phyloP scores from a whole-genome alignment of 2,113 vertebrate species.

The Neoarius graeffei region DNA sequence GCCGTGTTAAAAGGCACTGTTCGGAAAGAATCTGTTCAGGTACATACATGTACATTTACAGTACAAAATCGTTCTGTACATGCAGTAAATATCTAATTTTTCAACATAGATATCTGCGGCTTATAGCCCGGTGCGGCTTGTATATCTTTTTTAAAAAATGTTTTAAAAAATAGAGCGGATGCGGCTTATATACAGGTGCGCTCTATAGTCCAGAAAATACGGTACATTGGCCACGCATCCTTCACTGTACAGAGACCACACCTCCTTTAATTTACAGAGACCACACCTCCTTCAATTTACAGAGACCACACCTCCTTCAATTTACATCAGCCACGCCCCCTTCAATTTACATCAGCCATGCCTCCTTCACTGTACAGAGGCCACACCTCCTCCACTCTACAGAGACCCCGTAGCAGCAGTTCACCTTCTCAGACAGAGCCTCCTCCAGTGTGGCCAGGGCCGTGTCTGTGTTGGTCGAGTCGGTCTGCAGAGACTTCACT shows the following conservation, averaged over 20 bases:
- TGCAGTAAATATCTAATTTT: too few relatives aligned
- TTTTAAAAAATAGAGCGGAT: too few relatives aligned
- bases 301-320: background rate
- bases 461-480: slow-evolving; percentile 99
- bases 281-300: background rate
- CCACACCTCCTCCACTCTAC: background rate
- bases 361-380: background rate
- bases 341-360: background rate
- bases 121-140: too few relatives aligned
- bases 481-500: slow-evolving; percentile 95
- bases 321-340: background rate
- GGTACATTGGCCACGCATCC: too few relatives aligned
- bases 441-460: slow-evolving; percentile 94
- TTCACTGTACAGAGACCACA: background rate
- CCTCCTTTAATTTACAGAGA: background rate
- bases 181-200: too few relatives aligned
- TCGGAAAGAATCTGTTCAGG: too few relatives aligned
- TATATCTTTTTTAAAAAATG: too few relatives aligned
- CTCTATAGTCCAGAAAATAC: too few relatives aligned
- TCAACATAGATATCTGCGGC: too few relatives aligned
- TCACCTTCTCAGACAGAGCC: slow-evolving; percentile 95
- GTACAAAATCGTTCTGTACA: too few relatives aligned
- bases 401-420: background rate
- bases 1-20: too few relatives aligned
- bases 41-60: too few relatives aligned